Evolutionary conservation across 2,797 vertebrate species (phyloP), one percentile per base, ranked within the genome.

Genomic region (Schizopygopsis malacanthus): DNA sequence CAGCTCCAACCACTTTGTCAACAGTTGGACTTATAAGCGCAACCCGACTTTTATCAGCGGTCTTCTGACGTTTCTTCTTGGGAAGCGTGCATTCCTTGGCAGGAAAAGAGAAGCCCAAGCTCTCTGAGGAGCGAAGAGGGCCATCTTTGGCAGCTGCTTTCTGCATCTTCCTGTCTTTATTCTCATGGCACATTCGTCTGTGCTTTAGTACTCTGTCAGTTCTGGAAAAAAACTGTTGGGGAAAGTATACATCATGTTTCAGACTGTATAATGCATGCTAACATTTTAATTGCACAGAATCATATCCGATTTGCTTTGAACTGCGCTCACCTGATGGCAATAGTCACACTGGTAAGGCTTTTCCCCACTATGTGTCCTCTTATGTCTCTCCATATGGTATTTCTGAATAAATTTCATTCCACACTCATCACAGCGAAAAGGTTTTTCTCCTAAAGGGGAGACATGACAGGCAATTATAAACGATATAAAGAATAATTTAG

Each of bases 371-470:
- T 99, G 98, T 80, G 98, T 99, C 92, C 98, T 97, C 94, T 99
- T 99, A 95, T 99, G 98, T 93, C 98, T 97, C 95, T 99, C 98
- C 98, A 99, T 99, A 92, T 99, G 98, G 90, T 99, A 99, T 92
- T 99, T 99, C 93, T 99, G 98, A 93, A 99, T 99, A 94, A 99
- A 99, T 92, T 98, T 97, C 98, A 99, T 99, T 88, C 98, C 98
- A 93, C 98, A 99, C 90, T 99, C 98, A 90, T 99, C 98, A 91
- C 98, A 99, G 91, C 97, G 97, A 94, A 99, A 99, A 90, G 98
- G 98, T 91, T 99, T 99, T 92, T 99, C 98, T 92, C 98, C 98
- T 96, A 67, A 39, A 85, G 18, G 41, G 81, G 25, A 37, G 45
- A 84, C 52, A 86, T 75, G 28, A 79, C 43, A 77, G 47, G 52